Percentiles rank a stretch among this genome's conserved stretches.
phyloP scores from a whole-genome alignment of 2,113 vertebrate genomes.

The Oxyruncus cristatus region DNA sequence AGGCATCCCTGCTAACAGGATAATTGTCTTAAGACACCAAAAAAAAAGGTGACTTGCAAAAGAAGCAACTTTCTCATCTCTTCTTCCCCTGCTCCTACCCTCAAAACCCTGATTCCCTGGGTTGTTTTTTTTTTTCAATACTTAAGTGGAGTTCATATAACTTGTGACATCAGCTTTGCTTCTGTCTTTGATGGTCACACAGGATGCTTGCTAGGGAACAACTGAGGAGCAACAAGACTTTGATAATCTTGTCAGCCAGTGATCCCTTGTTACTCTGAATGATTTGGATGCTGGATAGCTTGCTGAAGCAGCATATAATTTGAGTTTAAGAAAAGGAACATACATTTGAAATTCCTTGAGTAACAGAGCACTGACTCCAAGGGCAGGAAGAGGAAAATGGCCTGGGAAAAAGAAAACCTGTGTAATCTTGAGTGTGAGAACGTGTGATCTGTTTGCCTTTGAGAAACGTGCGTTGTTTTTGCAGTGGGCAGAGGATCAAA shows the following conservation, averaged over 20 bases:
- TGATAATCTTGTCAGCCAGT: background rate
- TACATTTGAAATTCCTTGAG: background rate
- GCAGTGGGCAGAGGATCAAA: background rate
- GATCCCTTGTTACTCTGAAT: rapidly evolving
- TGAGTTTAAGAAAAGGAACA: background rate
- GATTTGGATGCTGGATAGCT: background rate
- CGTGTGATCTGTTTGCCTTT: rapidly evolving
- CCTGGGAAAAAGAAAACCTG: background rate
- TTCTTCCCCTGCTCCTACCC: background rate
- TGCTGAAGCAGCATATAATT: background rate
- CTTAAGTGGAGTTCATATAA: background rate
- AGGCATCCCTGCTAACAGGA: background rate
- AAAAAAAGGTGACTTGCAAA: background rate
- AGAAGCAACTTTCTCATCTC: background rate
- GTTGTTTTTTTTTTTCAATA: background rate
- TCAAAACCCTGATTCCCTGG: background rate
- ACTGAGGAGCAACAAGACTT: background rate
- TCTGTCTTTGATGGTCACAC: background rate
- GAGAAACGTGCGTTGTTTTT: background rate
- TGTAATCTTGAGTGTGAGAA: background rate
- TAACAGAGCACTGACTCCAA: background rate
- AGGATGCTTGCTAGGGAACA: background rate
- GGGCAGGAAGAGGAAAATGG: background rate
- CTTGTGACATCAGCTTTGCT: background rate
- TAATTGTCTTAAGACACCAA: background rate